phyloP scores from a whole-genome alignment of 2,797 vertebrate species.

The Cynodonichthys magdalenae region DNA sequence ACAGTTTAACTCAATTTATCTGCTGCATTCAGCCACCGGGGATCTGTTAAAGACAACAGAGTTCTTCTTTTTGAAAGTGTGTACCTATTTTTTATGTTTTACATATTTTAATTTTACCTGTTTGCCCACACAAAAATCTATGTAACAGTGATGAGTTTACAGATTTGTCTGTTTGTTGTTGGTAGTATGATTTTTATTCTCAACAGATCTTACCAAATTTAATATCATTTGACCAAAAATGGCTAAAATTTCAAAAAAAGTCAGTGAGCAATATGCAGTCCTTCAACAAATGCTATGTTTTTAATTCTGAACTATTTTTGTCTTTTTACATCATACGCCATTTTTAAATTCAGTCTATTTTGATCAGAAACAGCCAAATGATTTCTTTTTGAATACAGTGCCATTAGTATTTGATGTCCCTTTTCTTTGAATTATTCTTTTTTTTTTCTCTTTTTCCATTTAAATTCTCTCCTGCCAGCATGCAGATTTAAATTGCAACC shows the following conservation, averaged over 20 bases:
- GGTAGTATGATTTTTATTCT: too few relatives aligned
- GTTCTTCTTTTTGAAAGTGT: too few relatives aligned
- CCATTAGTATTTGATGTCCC: background rate
- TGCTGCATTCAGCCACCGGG: too few relatives aligned
- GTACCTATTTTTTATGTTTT: too few relatives aligned
- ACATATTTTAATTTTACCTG: too few relatives aligned
- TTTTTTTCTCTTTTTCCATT: slow-evolving; percentile 8
- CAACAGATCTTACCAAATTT: too few relatives aligned
- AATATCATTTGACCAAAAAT: too few relatives aligned
- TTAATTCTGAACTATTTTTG: background rate
- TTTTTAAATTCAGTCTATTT: background rate
- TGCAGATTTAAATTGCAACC: slow-evolving; percentile 36
- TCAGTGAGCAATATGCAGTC: background rate
- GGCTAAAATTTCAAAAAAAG: background rate
- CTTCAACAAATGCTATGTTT: background rate
- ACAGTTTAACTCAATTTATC: slow-evolving; percentile 1
- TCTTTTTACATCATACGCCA: background rate
- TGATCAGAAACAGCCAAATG: background rate
- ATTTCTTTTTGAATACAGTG: slow-evolving; percentile 1
- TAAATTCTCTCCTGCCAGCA: slow-evolving; percentile 6
- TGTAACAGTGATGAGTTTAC: too few relatives aligned
- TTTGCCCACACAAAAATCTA: too few relatives aligned
- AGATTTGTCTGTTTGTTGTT: too few relatives aligned
- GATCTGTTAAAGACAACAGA: too few relatives aligned
- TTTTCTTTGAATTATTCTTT: slow-evolving; percentile 27